A percentile compares a stretch with the other conserved stretches of the same genome.
Conservation (phyloP, 1,140 invertebrate species). For the Elysia chlorotica region DNA sequence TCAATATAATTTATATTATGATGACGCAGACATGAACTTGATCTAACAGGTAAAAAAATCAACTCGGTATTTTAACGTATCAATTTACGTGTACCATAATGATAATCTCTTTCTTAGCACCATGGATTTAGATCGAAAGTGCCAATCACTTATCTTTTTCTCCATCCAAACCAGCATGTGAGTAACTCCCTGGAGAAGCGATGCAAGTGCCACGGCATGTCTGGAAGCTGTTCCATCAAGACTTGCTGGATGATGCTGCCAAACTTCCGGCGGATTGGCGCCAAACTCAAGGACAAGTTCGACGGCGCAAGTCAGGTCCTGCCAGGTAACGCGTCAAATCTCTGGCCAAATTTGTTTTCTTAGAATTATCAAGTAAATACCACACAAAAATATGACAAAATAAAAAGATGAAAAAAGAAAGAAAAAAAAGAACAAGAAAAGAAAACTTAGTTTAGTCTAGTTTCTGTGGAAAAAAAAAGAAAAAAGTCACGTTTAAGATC, state of each 20-base stretch:
- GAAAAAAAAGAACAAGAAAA: neutral
- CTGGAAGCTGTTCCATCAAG: slow-evolving; percentile 91
- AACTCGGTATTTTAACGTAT: too few relatives aligned
- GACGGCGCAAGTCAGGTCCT: slow-evolving; percentile 78
- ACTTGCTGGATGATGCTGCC: slow-evolving; percentile 94
- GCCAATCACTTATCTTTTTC: too few relatives aligned
- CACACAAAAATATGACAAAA: neutral
- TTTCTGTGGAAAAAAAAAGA: too few relatives aligned
- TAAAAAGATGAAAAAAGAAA: neutral
- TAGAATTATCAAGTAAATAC: neutral
- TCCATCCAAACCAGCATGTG: slow-evolving; percentile 72
- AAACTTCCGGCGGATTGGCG: slow-evolving; percentile 81
- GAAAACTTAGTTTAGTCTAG: neutral
- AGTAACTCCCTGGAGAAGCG: slow-evolving; percentile 84
- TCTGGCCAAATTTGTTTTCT: too few relatives aligned
- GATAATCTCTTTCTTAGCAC: too few relatives aligned
- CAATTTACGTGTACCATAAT: too few relatives aligned
- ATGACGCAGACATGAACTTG: too few relatives aligned
- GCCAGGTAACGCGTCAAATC: too few relatives aligned
- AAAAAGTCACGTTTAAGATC: too few relatives aligned
- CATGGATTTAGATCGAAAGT: too few relatives aligned
- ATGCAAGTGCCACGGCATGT: slow-evolving; percentile 97
- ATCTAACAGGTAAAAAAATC: too few relatives aligned
- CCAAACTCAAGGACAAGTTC: slow-evolving; percentile 81
- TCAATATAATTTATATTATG: too few relatives aligned